phyloP scores from a whole-genome alignment of 2,797 vertebrate species.

The Cyprinella venusta region DNA sequence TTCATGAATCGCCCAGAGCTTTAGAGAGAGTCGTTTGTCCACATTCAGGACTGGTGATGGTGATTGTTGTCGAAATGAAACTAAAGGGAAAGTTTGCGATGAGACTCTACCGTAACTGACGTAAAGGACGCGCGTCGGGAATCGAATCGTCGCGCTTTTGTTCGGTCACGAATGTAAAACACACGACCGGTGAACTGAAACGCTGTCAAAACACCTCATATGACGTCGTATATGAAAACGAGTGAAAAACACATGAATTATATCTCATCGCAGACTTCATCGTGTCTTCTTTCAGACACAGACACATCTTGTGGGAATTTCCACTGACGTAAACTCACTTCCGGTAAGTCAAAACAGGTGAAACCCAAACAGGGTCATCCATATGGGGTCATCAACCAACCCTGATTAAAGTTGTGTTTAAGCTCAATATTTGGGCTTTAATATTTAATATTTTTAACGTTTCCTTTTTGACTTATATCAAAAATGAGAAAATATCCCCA shows the following conservation, averaged over 20 bases:
- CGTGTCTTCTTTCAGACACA: neutral
- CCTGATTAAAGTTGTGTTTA: no score
- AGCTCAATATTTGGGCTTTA: no score
- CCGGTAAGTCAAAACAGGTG: neutral
- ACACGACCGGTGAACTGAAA: fast-evolving
- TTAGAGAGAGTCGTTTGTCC: neutral
- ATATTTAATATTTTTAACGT: no score
- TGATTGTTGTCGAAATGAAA: slow-evolving; percentile 51
- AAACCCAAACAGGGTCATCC: no score
- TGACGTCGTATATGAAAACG: neutral
- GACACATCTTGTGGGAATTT: slow-evolving; percentile 67
- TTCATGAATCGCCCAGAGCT: neutral
- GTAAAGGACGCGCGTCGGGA: fast-evolving
- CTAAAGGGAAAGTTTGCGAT: slow-evolving; percentile 34
- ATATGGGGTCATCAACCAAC: no score
- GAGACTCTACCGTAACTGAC: slow-evolving; percentile 35
- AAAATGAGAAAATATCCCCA: no score
- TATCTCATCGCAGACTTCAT: neutral
- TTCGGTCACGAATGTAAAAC: neutral
- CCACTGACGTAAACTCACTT: slow-evolving; percentile 70
- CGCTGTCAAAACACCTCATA: neutral
- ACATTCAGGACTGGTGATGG: neutral
- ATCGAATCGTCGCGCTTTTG: neutral
- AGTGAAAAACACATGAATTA: no score
- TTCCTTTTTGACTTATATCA: no score